These are phyloP conservation scores for Drosophila sulfurigaster DNA, from an alignment of 1,140 invertebrate genomes.

Conservation along the genomic window DNA sequence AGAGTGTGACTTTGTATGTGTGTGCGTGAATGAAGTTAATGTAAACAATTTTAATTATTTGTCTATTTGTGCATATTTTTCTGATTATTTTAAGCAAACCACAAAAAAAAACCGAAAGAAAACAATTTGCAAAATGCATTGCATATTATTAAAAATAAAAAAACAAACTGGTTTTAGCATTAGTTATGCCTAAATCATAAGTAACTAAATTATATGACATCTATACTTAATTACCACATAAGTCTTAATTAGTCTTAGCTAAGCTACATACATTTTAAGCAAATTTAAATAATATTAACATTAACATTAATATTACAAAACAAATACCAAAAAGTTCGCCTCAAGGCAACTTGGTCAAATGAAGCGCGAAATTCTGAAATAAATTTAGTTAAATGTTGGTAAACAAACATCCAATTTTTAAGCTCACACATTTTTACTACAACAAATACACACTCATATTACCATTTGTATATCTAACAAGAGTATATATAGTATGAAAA, in stretches of 20 bases:
- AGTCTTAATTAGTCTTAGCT: conserved; percentile 73
- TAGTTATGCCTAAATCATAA: conserved; percentile 48
- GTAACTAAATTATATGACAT: conserved; percentile 57
- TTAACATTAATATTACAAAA: conserved; percentile 39
- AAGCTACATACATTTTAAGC: conserved; percentile 51
- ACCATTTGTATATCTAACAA: conserved; percentile 38
- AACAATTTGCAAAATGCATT: conserved; percentile 37
- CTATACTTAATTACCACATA: conserved; percentile 63
- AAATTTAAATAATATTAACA: conserved; percentile 46
- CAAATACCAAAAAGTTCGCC: conserved; percentile 45
- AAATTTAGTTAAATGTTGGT: conserved; percentile 76
- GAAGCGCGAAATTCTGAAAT: conserved; percentile 81
- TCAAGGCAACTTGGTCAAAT: conserved; percentile 54
- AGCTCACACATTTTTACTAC: conserved; percentile 72
- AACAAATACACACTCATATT: conserved; percentile 40
- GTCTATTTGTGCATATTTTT: conserved; percentile 76
- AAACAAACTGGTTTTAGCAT: conserved; percentile 65
- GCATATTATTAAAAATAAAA: conserved; percentile 45
- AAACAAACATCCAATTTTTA: conserved; percentile 68
- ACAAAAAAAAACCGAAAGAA: conserved; percentile 6
- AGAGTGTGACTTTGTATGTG: conserved; percentile 25
- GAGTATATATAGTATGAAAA: conserved; percentile 34
- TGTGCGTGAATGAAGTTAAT: conserved; percentile 41
- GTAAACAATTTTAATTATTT: conserved; percentile 79
- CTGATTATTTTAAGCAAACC: conserved; percentile 66